Conservation (phyloP, 2,113 vertebrate species). For the Urocynchramus pylzowi region DNA sequence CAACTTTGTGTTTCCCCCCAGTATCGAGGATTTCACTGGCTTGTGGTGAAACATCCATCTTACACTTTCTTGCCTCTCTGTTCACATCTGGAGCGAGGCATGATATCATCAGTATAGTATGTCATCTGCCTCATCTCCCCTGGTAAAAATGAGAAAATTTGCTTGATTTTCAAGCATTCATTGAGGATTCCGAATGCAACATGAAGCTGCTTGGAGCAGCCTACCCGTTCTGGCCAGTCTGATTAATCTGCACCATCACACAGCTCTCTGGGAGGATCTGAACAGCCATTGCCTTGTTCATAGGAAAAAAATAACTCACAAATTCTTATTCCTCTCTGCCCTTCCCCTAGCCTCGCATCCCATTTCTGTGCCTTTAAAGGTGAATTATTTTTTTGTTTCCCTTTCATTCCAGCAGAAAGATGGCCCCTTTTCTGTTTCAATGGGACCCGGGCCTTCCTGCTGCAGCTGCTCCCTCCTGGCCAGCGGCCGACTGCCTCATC, state of each 20-base stretch:
- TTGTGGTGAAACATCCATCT: neutral
- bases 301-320: neutral
- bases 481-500: slow-evolving; percentile 6
- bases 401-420: slow-evolving; percentile 48
- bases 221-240: neutral
- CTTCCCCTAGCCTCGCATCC: neutral
- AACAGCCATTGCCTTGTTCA: neutral
- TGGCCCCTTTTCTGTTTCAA: slow-evolving; percentile 39
- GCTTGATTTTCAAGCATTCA: neutral
- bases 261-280: neutral
- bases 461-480: slow-evolving; percentile 43
- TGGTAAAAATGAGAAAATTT: slow-evolving; percentile 30
- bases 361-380: slow-evolving; percentile 33
- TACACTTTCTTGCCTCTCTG: neutral
- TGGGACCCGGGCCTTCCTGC: slow-evolving; percentile 37
- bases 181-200: neutral
- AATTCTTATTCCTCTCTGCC: neutral
- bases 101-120: slow-evolving; percentile 38
- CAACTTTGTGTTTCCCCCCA: neutral
- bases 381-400: slow-evolving; percentile 42
- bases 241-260: neutral
- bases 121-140: slow-evolving; percentile 43
- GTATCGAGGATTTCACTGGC: neutral
- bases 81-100: slow-evolving; percentile 28
- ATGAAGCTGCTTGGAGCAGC: neutral